Conservation (phyloP, 2,113 vertebrate species). For the Pseudolaguvia tuberculata region DNA sequence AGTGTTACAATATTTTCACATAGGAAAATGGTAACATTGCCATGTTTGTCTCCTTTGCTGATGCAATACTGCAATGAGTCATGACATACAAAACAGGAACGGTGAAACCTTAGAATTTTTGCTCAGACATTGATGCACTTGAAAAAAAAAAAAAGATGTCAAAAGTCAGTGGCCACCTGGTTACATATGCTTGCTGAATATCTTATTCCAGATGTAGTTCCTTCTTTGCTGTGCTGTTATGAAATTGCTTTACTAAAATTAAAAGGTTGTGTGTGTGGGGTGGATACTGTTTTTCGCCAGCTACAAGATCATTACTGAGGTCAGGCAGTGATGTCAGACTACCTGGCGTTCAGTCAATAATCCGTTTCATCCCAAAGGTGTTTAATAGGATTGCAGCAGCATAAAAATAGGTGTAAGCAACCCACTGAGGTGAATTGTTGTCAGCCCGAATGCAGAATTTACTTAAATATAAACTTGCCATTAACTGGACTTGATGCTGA, state of each 20-base stretch:
- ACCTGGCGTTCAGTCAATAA: not conserved
- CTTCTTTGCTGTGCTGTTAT: not conserved
- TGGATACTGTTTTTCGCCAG: not conserved
- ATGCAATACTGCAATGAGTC: not conserved
- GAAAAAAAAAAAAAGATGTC: not conserved
- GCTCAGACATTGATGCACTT: not conserved
- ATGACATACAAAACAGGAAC: not conserved
- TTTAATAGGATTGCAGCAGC: no score
- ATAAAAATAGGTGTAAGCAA: no score
- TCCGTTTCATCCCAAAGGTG: not conserved
- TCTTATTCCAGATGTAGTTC: not conserved
- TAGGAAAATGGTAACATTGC: not conserved
- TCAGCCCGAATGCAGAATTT: no score
- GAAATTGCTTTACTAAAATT: not conserved
- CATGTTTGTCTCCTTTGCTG: not conserved
- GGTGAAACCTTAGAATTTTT: not conserved
- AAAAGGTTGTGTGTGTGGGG: not conserved
- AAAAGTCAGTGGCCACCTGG: not conserved
- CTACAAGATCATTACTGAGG: not conserved
- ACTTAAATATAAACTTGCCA: no score
- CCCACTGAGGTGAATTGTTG: no score
- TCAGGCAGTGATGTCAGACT: not conserved
- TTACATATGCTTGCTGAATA: not conserved
- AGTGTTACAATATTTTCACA: not conserved
- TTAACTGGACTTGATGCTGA: no score